These are phyloP conservation scores for Labia minor DNA, from an alignment of 2,888 invertebrate genomes.

Conservation along the genomic window DNA sequence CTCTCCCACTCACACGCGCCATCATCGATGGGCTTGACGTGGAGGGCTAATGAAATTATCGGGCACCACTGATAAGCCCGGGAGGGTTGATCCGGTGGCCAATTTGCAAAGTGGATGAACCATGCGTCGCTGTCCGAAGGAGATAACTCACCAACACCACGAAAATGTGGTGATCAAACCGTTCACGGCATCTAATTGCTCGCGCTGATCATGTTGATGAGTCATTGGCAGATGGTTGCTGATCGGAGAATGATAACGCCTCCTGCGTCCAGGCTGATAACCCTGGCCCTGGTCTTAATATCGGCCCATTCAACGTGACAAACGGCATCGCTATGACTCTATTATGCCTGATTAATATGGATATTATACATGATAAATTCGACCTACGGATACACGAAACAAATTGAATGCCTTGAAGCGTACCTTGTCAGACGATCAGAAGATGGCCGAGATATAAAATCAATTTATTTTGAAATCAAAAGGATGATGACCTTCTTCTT, in stretches of 20 bases:
- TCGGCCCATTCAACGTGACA: slow-evolving; percentile 7
- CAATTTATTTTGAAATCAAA: not conserved
- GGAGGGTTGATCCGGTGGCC: slow-evolving; percentile 9
- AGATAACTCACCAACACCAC: slow-evolving; percentile 13
- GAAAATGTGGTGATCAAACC: slow-evolving; percentile 7
- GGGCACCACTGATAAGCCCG: slow-evolving; percentile 2
- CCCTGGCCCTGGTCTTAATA: not conserved
- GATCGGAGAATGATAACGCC: not conserved
- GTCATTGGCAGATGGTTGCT: slow-evolving; percentile 13
- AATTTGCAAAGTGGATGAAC: slow-evolving; percentile 13
- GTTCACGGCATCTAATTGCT: slow-evolving; percentile 7
- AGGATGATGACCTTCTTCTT: not conserved
- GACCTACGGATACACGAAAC: not conserved
- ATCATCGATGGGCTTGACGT: slow-evolving; percentile 13
- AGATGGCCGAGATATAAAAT: not conserved
- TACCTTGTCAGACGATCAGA: not conserved
- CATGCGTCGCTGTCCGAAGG: slow-evolving; percentile 13
- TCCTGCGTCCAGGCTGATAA: slow-evolving; percentile 13
- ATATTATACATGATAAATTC: not conserved
- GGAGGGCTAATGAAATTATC: slow-evolving; percentile 13
- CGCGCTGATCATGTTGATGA: slow-evolving; percentile 13
- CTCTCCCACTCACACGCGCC: not conserved
- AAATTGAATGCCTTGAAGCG: not conserved
- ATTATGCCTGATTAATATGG: slow-evolving; percentile 6
- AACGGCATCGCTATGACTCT: slow-evolving; percentile 7